Base-by-base conservation (phyloP, 2,797 vertebrate species). In the Hydrophis major region DNA sequence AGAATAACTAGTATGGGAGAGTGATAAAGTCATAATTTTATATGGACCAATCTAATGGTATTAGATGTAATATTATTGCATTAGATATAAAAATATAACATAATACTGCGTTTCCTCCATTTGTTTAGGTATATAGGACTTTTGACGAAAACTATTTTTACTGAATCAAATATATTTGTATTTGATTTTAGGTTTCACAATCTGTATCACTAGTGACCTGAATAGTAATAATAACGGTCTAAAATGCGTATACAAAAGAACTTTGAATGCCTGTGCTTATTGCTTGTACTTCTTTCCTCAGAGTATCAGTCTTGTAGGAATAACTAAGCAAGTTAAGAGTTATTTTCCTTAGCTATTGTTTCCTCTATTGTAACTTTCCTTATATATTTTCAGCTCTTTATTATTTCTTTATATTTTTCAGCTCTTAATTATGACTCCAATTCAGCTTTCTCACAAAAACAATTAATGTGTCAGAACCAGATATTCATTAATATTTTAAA, bases 61-160 rank as follows among this genome's bases (percentile, higher is more conserved):
- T 59, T 27, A 59, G 88, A 56, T 20, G 55, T 28, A 12, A 88
- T 61, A 91, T 50, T 92, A 92, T 37, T 18, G 63, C 78, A 91
- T 55, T 91, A 92, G 93, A 47, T 78, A 37, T 69, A 94, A 87
- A 14, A 69, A 69, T 69, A 69, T 69, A 32, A 92, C 60, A 56
- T 22, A n/a, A 88, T 11, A 91, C 59, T 22, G 14, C 57, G 86
- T 61, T 63, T 53, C 53, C 63, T 42, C 11, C 90, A 95, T 37
- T 55, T 95, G 22, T 93, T 95, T 42, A 88, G 8, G 18, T 42
- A 4, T 87, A 63, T 55, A 25, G 37, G 60, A 87, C 13, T 63
- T 14, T 14, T 27, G 60, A 91, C 37, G 7, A 55, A 66, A 87
- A 60, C 28, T 86, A 55, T 13, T 88, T 27, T 56, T 22, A 27